phyloP scores from a whole-genome alignment of 1,140 invertebrate species.

The Zaprionus lachaisei region DNA sequence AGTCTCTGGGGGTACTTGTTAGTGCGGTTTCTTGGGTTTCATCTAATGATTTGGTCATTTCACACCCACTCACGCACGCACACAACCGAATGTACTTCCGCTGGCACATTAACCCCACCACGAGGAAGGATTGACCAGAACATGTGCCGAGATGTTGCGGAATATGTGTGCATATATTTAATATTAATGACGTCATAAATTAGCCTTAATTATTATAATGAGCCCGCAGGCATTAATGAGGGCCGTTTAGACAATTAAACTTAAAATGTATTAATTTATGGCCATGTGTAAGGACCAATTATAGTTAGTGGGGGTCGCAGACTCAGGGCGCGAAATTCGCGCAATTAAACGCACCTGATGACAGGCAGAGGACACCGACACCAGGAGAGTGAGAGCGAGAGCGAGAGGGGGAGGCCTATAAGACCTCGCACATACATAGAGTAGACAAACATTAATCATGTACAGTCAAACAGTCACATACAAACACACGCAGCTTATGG shows the following conservation, averaged over 20 bases:
- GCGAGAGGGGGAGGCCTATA: not conserved
- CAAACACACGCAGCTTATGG: slow-evolving; percentile 48
- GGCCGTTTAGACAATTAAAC: slow-evolving; percentile 70
- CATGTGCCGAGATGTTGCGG: slow-evolving; percentile 19
- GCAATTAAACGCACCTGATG: slow-evolving; percentile 84
- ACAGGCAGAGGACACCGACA: slow-evolving; percentile 27
- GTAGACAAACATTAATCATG: slow-evolving; percentile 73
- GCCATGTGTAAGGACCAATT: slow-evolving; percentile 72
- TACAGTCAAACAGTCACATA: slow-evolving; percentile 30
- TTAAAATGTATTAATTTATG: slow-evolving; percentile 81
- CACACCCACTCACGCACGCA: slow-evolving; percentile 2
- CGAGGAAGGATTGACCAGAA: slow-evolving; percentile 33
- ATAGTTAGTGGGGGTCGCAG: slow-evolving; percentile 45
- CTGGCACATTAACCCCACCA: slow-evolving; percentile 12
- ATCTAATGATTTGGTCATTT: slow-evolving; percentile 46
- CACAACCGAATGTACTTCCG: not conserved
- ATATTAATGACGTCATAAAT: slow-evolving; percentile 81
- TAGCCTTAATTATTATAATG: slow-evolving; percentile 81
- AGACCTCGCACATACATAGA: not conserved
- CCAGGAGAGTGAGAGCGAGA: not conserved
- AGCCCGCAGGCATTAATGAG: slow-evolving; percentile 71
- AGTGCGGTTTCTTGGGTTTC: slow-evolving; percentile 1
- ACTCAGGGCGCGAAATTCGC: slow-evolving; percentile 67
- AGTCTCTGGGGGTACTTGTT: slow-evolving; percentile 1
- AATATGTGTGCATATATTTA: slow-evolving; percentile 42